A percentile compares a stretch with the other conserved stretches of the same genome.
Evolutionary conservation across 2,797 vertebrate genomes (phyloP).

Genomic region (Peromyscus attwateri): DNA sequence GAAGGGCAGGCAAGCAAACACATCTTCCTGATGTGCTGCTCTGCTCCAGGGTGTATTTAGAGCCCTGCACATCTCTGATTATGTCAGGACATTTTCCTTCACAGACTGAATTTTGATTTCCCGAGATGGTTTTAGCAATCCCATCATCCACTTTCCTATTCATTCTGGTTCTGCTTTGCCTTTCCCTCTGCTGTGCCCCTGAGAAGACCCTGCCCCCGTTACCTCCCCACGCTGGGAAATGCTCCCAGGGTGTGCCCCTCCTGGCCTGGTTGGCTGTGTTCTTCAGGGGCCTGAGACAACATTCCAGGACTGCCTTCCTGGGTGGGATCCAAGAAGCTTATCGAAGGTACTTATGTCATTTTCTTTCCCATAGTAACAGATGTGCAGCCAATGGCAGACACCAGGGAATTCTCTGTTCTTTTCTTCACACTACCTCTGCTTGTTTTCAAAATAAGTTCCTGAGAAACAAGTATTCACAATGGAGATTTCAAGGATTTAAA

Average conservation of each 20-base stretch:
- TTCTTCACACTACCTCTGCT: conserved; percentile 41
- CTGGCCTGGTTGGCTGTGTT: background rate
- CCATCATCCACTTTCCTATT: background rate
- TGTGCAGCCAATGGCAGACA: background rate
- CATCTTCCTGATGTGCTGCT: background rate
- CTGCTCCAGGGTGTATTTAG: background rate
- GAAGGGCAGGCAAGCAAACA: background rate
- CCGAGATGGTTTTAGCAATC: too few relatives aligned
- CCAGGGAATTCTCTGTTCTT: background rate
- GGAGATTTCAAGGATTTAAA: conserved; percentile 39
- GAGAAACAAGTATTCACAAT: conserved; percentile 23
- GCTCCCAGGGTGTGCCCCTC: background rate
- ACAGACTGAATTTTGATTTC: background rate
- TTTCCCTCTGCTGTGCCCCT: background rate
- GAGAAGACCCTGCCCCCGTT: background rate
- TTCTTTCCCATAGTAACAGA: background rate
- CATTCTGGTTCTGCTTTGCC: background rate
- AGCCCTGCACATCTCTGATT: background rate
- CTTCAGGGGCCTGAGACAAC: background rate
- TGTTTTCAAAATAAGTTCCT: conserved; percentile 57
- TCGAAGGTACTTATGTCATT: background rate
- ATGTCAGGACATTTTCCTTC: background rate
- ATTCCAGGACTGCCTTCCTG: background rate
- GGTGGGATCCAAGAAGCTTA: conserved; percentile 18
- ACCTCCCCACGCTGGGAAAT: background rate